Evolutionary conservation across 2,888 invertebrate species (phyloP), one percentile per base, ranked within the genome.

Genomic region (Limnephilus auricula): DNA sequence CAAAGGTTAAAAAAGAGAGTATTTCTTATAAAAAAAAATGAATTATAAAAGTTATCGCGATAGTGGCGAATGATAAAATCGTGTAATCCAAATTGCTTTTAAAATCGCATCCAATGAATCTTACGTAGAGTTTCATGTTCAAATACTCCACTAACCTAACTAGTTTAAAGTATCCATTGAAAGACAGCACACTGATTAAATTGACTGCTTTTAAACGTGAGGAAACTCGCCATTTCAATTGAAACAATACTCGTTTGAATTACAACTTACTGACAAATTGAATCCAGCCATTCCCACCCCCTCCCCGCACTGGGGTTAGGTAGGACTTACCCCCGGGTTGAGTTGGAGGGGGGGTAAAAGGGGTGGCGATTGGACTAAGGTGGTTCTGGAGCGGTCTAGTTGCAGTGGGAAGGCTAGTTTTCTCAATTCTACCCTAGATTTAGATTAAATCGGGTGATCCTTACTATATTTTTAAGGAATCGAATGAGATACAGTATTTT

Each of bases 201-300:
- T 65, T 82, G 32, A 32, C 18, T 82, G 25, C 82, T 6, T 37
- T 32, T 32, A 37, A 82, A 82, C 37, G 82, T 37, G 37, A 34
- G 34, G 82, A 82, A 82, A 82, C 79, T n/a, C 50, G 84, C 90
- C 90, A 84, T 84, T 83, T 85, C 90, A 79, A 85, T 32, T 90
- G 86, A 90, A 90, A 90, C 90, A 90, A 86, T 85, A 90, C 90
- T 90, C 86, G 86, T 90, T 90, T 86, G 79, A 90, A 90, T 86
- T 90, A 79, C 90, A 86, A 90, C 90, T 85, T 79, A 86, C 90
- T 90, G 90, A 90, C 90, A 90, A 90, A 90, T 90, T 90, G 90
- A 90, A 90, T 90, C 78, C 78, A 84, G 45, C 90, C 78, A 65
- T 65, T n/a, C 25, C n/a, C 2, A 25, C 9, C 25, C 18, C 85